Evolutionary conservation across 2,888 invertebrate species (phyloP).

Genomic region (Spicauda simplicius): DNA sequence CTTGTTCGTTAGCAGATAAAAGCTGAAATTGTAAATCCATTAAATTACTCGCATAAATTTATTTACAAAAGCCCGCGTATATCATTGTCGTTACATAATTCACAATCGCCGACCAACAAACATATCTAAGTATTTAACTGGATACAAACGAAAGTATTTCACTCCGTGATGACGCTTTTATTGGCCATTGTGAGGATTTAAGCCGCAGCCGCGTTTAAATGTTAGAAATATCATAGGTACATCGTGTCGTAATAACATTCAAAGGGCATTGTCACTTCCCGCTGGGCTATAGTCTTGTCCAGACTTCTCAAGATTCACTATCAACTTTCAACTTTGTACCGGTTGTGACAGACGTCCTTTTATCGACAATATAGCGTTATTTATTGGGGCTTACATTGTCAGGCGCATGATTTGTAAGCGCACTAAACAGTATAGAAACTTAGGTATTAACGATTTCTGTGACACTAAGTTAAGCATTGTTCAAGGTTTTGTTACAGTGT

Average conservation of each 20-base stretch:
- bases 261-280: constrained; percentile 46
- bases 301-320: constrained; percentile 70
- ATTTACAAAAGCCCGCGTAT: constrained; percentile 1
- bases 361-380: constrained; percentile 66
- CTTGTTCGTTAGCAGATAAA: not conserved
- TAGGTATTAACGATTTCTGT: constrained; percentile 19
- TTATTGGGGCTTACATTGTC: constrained; percentile 60
- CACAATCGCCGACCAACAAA: constrained; percentile 7
- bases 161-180: constrained; percentile 29
- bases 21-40: constrained; percentile 1
- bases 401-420: constrained; percentile 56
- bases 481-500: constrained; percentile 15
- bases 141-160: constrained; percentile 18
- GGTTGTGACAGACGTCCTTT: constrained; percentile 62
- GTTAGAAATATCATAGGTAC: constrained; percentile 43
- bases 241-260: constrained; percentile 38
- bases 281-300: constrained; percentile 63
- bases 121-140: constrained; percentile 12
- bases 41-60: constrained; percentile 1
- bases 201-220: constrained; percentile 37
- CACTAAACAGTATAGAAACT: constrained; percentile 38
- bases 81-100: constrained; percentile 1
- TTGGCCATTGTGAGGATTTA: constrained; percentile 32
- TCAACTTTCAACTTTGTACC: constrained; percentile 76
- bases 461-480: constrained; percentile 34